Evolutionary conservation across 2,113 vertebrate species (phyloP).

Genomic region (Sylvietta virens): DNA sequence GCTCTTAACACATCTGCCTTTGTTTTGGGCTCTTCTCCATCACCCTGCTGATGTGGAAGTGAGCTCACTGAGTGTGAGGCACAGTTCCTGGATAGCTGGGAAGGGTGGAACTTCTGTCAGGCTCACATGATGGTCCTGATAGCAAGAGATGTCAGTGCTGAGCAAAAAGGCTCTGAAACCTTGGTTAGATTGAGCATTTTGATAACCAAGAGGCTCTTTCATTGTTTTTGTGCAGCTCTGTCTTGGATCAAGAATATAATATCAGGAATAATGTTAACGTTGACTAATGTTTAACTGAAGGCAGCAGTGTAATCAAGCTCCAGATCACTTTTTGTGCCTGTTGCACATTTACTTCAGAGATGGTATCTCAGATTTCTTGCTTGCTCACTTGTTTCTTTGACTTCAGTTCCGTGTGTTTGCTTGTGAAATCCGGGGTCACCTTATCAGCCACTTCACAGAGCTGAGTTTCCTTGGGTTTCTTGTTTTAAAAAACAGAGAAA

Average conservation of each 20-base stretch:
- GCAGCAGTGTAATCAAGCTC: neutral
- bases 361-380: neutral
- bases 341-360: neutral
- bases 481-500: neutral
- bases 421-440: neutral
- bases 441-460: neutral
- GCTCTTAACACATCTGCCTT: neutral
- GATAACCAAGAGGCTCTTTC: neutral
- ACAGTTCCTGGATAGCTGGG: slow-evolving; percentile 40
- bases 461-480: neutral
- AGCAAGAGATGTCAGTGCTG: neutral
- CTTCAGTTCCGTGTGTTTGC: neutral
- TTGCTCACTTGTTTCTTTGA: neutral
- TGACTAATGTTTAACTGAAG: slow-evolving; percentile 2
- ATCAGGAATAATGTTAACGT: neutral
- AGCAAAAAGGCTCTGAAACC: neutral
- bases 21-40: slow-evolving; percentile 8
- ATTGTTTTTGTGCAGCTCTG: neutral
- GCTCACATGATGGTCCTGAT: neutral
- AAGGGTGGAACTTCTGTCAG: slow-evolving; percentile 8
- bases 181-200: neutral
- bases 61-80: neutral
- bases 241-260: neutral
- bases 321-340: neutral
- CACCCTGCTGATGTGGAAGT: slow-evolving; percentile 1